These are phyloP conservation scores for Beris chalybata DNA, from an alignment of 2,888 invertebrate species.

Conservation along the genomic window DNA sequence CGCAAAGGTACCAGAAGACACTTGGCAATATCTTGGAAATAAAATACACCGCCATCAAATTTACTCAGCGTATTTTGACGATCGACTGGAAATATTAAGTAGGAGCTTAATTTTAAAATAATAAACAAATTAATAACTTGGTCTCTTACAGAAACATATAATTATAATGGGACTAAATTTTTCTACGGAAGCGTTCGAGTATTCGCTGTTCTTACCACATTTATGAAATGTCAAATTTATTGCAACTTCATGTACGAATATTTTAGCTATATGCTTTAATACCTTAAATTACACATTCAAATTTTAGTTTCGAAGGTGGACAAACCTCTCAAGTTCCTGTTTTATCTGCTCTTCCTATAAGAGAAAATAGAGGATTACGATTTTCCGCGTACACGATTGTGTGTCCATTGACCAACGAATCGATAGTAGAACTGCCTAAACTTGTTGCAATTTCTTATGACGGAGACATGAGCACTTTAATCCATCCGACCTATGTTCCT, in stretches of 20 bases:
- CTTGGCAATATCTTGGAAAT: conserved; percentile 50
- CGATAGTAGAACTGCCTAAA: conserved; percentile 46
- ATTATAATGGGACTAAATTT: conserved; percentile 39
- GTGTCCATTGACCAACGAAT: conserved; percentile 47
- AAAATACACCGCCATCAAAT: conserved; percentile 48
- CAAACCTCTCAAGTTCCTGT: conserved; percentile 46
- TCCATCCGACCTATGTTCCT: conserved; percentile 50
- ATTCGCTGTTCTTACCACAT: conserved; percentile 48
- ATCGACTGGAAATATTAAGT: conserved; percentile 50
- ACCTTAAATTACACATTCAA: conserved; percentile 12
- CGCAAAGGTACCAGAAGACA: too few relatives aligned
- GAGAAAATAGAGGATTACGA: conserved; percentile 57
- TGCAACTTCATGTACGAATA: conserved; percentile 48
- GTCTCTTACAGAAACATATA: conserved; percentile 18
- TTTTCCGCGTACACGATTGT: conserved; percentile 56
- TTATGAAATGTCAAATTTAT: conserved; percentile 43
- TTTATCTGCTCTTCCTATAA: conserved; percentile 52
- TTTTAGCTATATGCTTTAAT: too few relatives aligned
- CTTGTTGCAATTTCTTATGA: conserved; percentile 49
- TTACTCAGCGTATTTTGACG: conserved; percentile 56
- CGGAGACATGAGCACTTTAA: conserved; percentile 48
- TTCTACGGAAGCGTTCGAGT: conserved; percentile 47
- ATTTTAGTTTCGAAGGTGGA: conserved; percentile 46
- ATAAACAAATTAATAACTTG: neutral
- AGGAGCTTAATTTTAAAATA: conserved; percentile 14